phyloP scores from a whole-genome alignment of 2,113 vertebrate genomes.

The Phycodurus eques region DNA sequence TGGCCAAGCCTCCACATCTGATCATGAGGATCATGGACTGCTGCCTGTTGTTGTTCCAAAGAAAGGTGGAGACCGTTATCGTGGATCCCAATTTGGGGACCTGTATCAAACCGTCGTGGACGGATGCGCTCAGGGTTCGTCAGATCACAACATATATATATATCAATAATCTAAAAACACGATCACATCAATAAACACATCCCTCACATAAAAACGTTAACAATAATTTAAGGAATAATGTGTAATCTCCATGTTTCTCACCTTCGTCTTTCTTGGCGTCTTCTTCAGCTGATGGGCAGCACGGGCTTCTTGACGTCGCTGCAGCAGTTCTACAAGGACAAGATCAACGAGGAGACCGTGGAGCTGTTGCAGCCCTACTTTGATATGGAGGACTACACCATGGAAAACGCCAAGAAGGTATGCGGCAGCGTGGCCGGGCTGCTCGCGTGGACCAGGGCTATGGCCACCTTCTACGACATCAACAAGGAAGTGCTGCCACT shows the following conservation, averaged over 20 bases:
- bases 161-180: too few relatives aligned
- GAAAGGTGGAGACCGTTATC: constrained; percentile 68
- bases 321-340: constrained; percentile 73
- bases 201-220: too few relatives aligned
- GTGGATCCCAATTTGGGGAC: constrained; percentile 62
- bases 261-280: not conserved
- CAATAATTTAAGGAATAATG: not conserved
- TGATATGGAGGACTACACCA: constrained; percentile 78
- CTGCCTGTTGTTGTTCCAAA: constrained; percentile 76
- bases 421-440: constrained; percentile 82
- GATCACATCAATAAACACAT: too few relatives aligned
- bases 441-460: constrained; percentile 80
- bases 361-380: constrained; percentile 77
- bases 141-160: constrained; percentile 32
- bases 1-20: constrained; percentile 80
- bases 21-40: constrained; percentile 84
- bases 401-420: constrained; percentile 79
- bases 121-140: constrained; percentile 75
- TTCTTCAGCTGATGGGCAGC: constrained; percentile 77
- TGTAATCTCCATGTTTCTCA: not conserved
- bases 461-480: constrained; percentile 76
- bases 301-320: constrained; percentile 76
- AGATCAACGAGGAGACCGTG: constrained; percentile 77
- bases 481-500: constrained; percentile 83
- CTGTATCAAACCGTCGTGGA: constrained; percentile 75